Evolutionary conservation across 2,888 invertebrate species (phyloP).

Genomic region (Branchellion lobata): DNA sequence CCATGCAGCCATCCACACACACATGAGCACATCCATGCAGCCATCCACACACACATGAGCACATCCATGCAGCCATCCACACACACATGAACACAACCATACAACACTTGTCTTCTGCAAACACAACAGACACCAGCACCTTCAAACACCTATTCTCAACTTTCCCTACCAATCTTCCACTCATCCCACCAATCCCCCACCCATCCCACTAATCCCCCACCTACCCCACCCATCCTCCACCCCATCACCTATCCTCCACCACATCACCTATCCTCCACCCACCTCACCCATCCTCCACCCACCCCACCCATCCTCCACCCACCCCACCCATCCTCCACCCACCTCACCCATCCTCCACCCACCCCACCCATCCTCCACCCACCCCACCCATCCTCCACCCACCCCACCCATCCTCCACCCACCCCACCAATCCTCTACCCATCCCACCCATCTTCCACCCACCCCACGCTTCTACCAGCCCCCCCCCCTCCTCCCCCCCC

Average conservation of each 20-base stretch:
- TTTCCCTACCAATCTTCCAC: too few relatives aligned
- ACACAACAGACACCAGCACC: too few relatives aligned
- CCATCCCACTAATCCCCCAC: too few relatives aligned
- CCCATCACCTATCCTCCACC: neutral
- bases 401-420: neutral
- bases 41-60: too few relatives aligned
- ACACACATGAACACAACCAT: too few relatives aligned
- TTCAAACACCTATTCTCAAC: too few relatives aligned
- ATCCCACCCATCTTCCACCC: neutral
- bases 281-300: neutral
- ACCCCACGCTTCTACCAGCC: neutral
- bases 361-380: slow-evolving; percentile 10
- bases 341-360: neutral
- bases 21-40: neutral
- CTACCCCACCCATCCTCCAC: neutral
- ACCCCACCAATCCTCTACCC: neutral
- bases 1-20: neutral
- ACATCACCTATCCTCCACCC: neutral
- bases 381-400: neutral
- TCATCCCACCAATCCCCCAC: neutral
- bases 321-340: neutral
- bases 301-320: slow-evolving; percentile 10
- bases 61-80: too few relatives aligned
- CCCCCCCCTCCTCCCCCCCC: slow-evolving; percentile 5
- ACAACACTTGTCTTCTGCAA: too few relatives aligned